Base-by-base conservation (phyloP, 2,888 invertebrate genomes). In the Ypsolopha sequella region DNA sequence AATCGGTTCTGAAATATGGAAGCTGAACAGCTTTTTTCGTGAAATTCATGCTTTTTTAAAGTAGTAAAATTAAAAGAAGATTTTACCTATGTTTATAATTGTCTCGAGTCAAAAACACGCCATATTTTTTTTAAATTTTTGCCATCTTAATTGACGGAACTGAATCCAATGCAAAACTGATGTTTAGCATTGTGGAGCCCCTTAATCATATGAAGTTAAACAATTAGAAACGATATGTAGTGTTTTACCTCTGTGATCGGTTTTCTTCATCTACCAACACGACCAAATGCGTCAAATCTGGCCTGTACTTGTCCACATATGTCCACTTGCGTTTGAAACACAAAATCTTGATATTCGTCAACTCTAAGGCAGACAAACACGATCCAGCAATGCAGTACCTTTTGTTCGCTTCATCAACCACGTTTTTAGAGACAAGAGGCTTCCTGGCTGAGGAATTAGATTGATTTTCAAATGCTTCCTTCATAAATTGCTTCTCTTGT, bases 181-280 rank as follows among this genome's bases (percentile, higher is more conserved):
- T n/a, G n/a, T n/a, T n/a, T n/a, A n/a, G n/a, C n/a, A n/a, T n/a
- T n/a, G n/a, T n/a, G n/a, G n/a, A n/a, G n/a, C n/a, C n/a, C n/a
- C n/a, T n/a, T n/a, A n/a, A n/a, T n/a, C n/a, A n/a, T n/a, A n/a
- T n/a, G n/a, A n/a, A n/a, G n/a, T n/a, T n/a, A n/a, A n/a, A n/a
- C n/a, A n/a, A n/a, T n/a, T n/a, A n/a, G n/a, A n/a, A n/a, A n/a
- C n/a, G n/a, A n/a, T n/a, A n/a, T 24, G 24, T 24, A 24, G 24
- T 24, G 24, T 50, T 8, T 46, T 65, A 86, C 86, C 87, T 76
- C 60, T 82, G 76, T 7, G 81, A 72, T 55, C 65, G 75, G 38
- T 77, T 79, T 51, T 80, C 75, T 9, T 80, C 75, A 60, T 86
- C 84, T 6, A 82, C 81, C 41, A 72, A 66, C 7, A 87, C 82